phyloP scores from a whole-genome alignment of 1,140 invertebrate genomes.

The Tribolium madens region DNA sequence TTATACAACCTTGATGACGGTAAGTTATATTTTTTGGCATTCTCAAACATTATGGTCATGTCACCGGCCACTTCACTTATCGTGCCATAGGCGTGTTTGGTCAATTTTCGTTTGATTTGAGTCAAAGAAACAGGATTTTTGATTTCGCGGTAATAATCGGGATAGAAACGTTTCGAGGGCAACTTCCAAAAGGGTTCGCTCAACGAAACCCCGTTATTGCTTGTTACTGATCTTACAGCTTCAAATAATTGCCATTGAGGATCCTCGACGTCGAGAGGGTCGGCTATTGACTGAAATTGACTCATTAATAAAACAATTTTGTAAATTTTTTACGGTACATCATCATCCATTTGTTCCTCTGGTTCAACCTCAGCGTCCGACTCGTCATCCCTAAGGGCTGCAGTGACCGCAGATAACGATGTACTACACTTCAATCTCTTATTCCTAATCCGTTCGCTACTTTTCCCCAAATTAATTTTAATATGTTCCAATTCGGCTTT shows the following conservation, averaged over 20 bases:
- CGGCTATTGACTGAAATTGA: conserved; percentile 22
- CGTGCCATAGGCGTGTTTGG: conserved; percentile 86
- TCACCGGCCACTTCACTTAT: conserved; percentile 93
- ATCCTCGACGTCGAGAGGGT: conserved; percentile 63
- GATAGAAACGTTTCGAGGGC: conserved; percentile 90
- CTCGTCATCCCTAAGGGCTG: conserved; percentile 66
- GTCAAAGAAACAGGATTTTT: conserved; percentile 94
- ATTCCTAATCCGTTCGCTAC: conserved; percentile 67
- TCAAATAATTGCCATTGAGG: conserved; percentile 70
- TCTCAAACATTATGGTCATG: conserved; percentile 98
- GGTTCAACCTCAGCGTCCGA: conserved; percentile 62
- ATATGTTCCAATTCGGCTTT: conserved; percentile 73
- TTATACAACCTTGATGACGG: conserved; percentile 90
- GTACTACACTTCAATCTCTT: conserved; percentile 65
- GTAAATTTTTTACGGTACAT: conserved; percentile 35
- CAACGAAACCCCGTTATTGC: conserved; percentile 70
- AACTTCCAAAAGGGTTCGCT: conserved; percentile 94
- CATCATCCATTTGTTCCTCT: conserved; percentile 63
- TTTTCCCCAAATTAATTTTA: conserved; percentile 66
- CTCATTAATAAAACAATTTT: not conserved
- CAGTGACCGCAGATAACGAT: conserved; percentile 68
- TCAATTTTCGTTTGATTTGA: conserved; percentile 93
- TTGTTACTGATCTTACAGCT: conserved; percentile 66
- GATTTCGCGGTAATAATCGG: conserved; percentile 98
- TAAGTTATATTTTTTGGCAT: conserved; percentile 95